Evolutionary conservation across 2,888 invertebrate genomes (phyloP), one percentile per base, ranked within the genome.

Genomic region (Clitarchus hookeri): DNA sequence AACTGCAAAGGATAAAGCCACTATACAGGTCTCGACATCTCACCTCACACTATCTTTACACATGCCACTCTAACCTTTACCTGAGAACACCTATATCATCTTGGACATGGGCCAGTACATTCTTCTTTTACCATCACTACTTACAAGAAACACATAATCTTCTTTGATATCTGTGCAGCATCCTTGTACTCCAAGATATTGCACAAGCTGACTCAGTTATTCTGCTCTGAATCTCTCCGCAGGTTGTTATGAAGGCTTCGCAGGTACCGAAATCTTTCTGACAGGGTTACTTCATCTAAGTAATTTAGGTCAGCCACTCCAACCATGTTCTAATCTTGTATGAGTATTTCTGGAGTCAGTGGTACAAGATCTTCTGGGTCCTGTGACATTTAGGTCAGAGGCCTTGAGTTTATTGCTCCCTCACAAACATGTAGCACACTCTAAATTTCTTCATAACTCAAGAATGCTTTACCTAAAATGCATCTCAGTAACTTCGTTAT

Each of bases 401-500:
- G 91, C 86, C 91, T 88, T 0, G 90, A 88, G 88, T 92, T 91
- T 13, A 91, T 83, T 0, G 89, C 88, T 2, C 88, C 87, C 87
- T 91, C 91, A 84, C 89, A 89, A 86, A 91, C 89, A 54, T 88
- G 88, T 11, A 91, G 65, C 0, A 89, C 86, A 0, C 90, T 91
- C 16, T 25, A n/a, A 84, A 91, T 86, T 85, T 90, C 89, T 83
- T 90, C 90, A 83, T 88, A 88, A 9, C 44, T 86, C 11, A 91
- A 87, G 84, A 89, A 89, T 6, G 90, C 88, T 80, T 89, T 89
- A 16, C 91, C 91, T 2, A 92, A 87, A 13, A 90, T 88, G 85
- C 89, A 89, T 23, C 90, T 86, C 25, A 92, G 86, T 13, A 91
- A 85, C 13, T 87, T 86, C 88, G 92, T 92, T 8, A 91, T 65